Percentiles rank a stretch among this genome's conserved stretches.
These are phyloP conservation scores for Idaea dimidiata DNA, from an alignment of 2,888 invertebrate species.

Conservation along the genomic window DNA sequence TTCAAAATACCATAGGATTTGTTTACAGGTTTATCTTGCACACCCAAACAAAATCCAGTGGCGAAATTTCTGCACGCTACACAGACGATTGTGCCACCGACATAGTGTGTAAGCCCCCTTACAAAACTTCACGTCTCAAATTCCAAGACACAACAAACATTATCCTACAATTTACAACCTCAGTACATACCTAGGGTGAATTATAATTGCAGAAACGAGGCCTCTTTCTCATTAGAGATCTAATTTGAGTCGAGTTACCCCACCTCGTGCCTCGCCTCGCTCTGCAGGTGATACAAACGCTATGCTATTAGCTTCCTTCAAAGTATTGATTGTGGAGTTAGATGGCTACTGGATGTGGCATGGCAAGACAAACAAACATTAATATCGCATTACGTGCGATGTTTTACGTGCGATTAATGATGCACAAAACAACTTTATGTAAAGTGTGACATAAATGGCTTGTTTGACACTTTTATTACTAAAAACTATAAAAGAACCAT, in stretches of 20 bases:
- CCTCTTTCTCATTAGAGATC: conserved; percentile 71
- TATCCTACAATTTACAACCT: conserved; percentile 34
- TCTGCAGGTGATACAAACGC: conserved; percentile 74
- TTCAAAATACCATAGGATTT: too few species aligned
- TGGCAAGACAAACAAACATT: too few species aligned
- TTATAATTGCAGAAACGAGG: conserved; percentile 60
- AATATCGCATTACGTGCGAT: too few species aligned
- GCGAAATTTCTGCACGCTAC: too few species aligned
- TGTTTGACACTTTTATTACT: too few species aligned
- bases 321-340: conserved; percentile 34
- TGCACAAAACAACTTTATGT: too few species aligned
- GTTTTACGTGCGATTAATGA: too few species aligned
- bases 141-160: conserved; percentile 11
- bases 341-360: conserved; percentile 29
- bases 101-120: conserved; percentile 2
- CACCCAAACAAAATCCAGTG: too few species aligned
- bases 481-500: too few species aligned
- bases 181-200: conserved; percentile 27
- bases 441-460: too few species aligned
- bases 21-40: too few species aligned
- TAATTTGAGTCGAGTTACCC: conserved; percentile 65
- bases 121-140: conserved; percentile 19
- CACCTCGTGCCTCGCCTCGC: conserved; percentile 42
- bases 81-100: too few species aligned
- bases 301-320: conserved; percentile 67